Evolutionary conservation across 2,888 invertebrate genomes (phyloP).

Genomic region (Platycheirus rosarum): DNA sequence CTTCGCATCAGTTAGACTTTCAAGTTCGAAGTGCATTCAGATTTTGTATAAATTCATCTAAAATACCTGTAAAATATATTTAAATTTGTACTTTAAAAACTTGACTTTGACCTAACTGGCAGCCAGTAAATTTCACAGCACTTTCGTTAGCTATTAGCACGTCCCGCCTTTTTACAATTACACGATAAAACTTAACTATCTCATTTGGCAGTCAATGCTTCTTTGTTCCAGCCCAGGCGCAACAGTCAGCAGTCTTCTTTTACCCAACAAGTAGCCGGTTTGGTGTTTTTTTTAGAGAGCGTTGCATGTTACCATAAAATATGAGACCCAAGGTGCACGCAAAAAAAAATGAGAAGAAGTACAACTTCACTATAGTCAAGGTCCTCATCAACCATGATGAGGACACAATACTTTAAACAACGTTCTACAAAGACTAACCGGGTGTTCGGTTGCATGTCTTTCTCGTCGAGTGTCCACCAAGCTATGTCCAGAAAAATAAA

Average conservation of each 20-base stretch:
- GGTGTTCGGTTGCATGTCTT: conserved; percentile 70
- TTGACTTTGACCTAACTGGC: too few relatives aligned
- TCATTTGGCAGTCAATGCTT: conserved; percentile 64
- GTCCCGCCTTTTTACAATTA: conserved; percentile 37
- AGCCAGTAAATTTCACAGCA: conserved; percentile 20
- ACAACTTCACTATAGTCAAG: conserved; percentile 16
- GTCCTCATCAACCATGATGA: background rate
- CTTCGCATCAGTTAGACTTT: too few relatives aligned
- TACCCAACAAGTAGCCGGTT: conserved; percentile 33
- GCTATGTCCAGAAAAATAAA: conserved; percentile 17
- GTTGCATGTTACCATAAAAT: conserved; percentile 44
- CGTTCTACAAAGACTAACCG: conserved; percentile 57
- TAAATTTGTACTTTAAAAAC: too few relatives aligned
- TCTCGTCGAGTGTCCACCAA: conserved; percentile 44
- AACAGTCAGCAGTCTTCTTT: background rate
- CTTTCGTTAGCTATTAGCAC: conserved; percentile 56
- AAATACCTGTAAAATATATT: too few relatives aligned
- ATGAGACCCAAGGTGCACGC: conserved; percentile 54
- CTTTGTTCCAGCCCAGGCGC: conserved; percentile 18
- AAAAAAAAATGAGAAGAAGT: conserved; percentile 19
- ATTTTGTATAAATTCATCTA: too few relatives aligned
- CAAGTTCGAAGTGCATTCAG: too few relatives aligned
- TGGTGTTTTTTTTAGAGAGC: conserved; percentile 29
- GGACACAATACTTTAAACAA: conserved; percentile 46
- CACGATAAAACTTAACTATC: conserved; percentile 57